These are phyloP conservation scores for Ligdia adustata DNA, from an alignment of 2,888 invertebrate genomes.

Conservation along the genomic window DNA sequence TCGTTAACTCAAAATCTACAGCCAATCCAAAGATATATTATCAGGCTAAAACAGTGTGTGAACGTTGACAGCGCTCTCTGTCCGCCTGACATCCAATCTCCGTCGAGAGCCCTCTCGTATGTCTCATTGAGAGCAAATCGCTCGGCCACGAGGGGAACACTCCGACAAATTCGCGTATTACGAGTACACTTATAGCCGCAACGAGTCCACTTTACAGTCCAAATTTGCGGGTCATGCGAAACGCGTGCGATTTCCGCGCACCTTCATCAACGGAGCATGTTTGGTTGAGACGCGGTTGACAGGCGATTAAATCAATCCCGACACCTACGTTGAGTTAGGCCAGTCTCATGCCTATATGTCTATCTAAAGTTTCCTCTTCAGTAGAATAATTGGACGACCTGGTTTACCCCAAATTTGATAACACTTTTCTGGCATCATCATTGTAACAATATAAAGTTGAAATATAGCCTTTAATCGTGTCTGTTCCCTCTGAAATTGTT, in stretches of 20 bases:
- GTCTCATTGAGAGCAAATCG: conserved; percentile 72
- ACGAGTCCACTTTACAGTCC: conserved; percentile 37
- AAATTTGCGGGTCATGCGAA: conserved; percentile 35
- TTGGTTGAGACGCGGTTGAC: conserved; percentile 36
- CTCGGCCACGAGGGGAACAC: conserved; percentile 42
- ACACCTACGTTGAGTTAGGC: conserved; percentile 32
- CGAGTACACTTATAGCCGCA: conserved; percentile 7
- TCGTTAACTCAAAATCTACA: too few relatives aligned
- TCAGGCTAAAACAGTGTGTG: conserved; percentile 27
- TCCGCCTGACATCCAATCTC: conserved; percentile 71
- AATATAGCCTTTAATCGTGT: conserved; percentile 52
- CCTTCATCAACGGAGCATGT: conserved; percentile 33
- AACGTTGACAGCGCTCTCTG: conserved; percentile 42
- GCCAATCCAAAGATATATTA: too few relatives aligned
- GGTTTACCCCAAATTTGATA: conserved; percentile 6
- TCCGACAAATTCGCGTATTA: conserved; percentile 43
- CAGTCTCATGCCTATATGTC: conserved; percentile 31
- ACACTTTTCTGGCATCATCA: conserved; percentile 41
- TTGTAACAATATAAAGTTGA: too few relatives aligned
- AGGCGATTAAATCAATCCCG: conserved; percentile 41
- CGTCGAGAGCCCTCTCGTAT: conserved; percentile 63
- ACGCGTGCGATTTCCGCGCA: conserved; percentile 15
- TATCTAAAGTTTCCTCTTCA: conserved; percentile 34
- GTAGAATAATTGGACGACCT: conserved; percentile 27
- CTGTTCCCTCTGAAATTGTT: conserved; percentile 41